Evolutionary conservation across 2,797 vertebrate genomes (phyloP).

Genomic region (Uromys caudimaculatus): DNA sequence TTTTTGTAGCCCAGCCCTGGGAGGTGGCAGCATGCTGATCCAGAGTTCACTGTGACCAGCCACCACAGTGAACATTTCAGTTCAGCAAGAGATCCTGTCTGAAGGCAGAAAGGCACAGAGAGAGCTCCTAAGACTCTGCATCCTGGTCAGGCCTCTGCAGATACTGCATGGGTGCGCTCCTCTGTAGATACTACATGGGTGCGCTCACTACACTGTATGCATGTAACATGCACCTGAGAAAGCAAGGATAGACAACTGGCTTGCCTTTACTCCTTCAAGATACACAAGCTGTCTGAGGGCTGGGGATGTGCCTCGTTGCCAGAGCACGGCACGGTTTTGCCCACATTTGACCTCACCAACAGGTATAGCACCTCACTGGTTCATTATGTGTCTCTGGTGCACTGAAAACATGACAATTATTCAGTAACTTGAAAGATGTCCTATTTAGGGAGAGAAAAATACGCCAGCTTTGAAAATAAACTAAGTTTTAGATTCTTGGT

Average conservation of each 20-base stretch:
- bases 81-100: background rate
- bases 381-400: background rate
- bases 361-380: background rate
- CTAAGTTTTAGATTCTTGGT: background rate
- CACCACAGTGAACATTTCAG: background rate
- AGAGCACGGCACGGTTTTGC: background rate
- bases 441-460: background rate
- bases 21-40: background rate
- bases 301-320: no score
- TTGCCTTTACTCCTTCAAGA: background rate
- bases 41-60: background rate
- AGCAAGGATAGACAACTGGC: background rate
- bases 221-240: background rate
- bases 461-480: constrained; percentile 44
- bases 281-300: background rate
- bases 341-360: background rate
- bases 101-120: no score
- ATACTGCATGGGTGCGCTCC: background rate
- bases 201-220: background rate
- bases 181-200: background rate
- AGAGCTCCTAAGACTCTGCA: background rate
- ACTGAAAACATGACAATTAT: background rate
- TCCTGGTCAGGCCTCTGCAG: background rate
- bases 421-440: background rate
- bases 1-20: background rate